Conservation (phyloP, 1,140 invertebrate species). For the Eurosta solidaginis region DNA sequence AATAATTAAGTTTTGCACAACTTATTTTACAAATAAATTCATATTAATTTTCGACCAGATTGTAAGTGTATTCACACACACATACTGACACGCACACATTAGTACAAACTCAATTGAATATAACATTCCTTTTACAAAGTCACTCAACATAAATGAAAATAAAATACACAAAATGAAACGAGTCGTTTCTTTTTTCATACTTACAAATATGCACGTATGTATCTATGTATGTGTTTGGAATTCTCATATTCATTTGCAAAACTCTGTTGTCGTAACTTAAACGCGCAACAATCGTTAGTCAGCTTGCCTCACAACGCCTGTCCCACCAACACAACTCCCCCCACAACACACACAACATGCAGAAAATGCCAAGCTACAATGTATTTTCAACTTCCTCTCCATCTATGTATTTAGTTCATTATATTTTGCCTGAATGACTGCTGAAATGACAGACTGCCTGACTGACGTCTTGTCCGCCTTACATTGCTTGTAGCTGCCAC, state of each 20-base stretch:
- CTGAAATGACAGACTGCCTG: background rate
- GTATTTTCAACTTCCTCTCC: background rate
- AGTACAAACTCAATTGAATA: background rate
- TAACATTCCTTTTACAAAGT: background rate
- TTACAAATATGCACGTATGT: background rate
- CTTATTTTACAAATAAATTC: no score
- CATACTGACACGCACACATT: background rate
- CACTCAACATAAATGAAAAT: background rate
- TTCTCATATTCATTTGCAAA: background rate
- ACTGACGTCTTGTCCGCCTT: background rate
- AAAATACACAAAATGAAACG: background rate
- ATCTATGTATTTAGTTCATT: no score
- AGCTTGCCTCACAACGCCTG: background rate
- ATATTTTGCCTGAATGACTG: background rate
- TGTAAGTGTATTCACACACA: background rate
- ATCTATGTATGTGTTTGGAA: background rate
- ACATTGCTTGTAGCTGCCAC: background rate
- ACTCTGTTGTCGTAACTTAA: background rate
- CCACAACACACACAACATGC: background rate
- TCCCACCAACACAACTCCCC: background rate
- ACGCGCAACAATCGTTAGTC: background rate
- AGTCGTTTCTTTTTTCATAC: background rate
- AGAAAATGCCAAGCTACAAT: background rate
- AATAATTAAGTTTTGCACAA: no score
- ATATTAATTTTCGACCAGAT: no score